Conservation (phyloP, 92 coral and sea anemone genomes). For the Scolanthus callimorphus region DNA sequence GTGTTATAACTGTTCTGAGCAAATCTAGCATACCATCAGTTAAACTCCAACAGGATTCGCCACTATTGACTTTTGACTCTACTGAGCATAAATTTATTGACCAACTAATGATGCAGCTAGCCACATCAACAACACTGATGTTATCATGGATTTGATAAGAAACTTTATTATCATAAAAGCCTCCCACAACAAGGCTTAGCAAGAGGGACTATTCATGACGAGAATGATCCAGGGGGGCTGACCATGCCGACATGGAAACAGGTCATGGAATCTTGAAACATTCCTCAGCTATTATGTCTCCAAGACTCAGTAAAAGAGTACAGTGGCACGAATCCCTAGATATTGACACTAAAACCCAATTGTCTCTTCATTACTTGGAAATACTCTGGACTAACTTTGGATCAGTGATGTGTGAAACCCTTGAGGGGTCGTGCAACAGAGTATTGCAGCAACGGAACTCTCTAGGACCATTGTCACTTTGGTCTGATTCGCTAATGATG, state of each 20-base stretch:
- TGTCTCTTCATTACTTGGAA: slow-evolving; percentile 58
- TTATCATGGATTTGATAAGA: slow-evolving; percentile 18
- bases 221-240: slow-evolving; percentile 1
- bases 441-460: background rate
- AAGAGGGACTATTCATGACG: slow-evolving; percentile 3
- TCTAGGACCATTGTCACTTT: slow-evolving; percentile 45
- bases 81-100: slow-evolving; percentile 58
- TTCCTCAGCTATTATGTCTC: slow-evolving; percentile 40
- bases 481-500: slow-evolving; percentile 47
- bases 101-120: slow-evolving; percentile 54
- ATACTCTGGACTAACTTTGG: slow-evolving; percentile 74
- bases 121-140: slow-evolving; percentile 62
- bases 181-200: slow-evolving; percentile 32
- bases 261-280: slow-evolving; percentile 78
- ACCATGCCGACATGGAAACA: slow-evolving; percentile 27
- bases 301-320: slow-evolving; percentile 69
- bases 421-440: slow-evolving; percentile 34
- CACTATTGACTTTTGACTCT: slow-evolving; percentile 48
- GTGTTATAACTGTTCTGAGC: slow-evolving; percentile 38
- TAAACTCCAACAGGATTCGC: slow-evolving; percentile 48
- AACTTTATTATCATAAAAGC: slow-evolving; percentile 29
- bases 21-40: slow-evolving; percentile 43
- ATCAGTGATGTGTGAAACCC: slow-evolving; percentile 35
- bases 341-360: slow-evolving; percentile 42
- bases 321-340: slow-evolving; percentile 76